phyloP scores from a whole-genome alignment of 1,140 invertebrate species.

The Polypedilum vanderplanki region DNA sequence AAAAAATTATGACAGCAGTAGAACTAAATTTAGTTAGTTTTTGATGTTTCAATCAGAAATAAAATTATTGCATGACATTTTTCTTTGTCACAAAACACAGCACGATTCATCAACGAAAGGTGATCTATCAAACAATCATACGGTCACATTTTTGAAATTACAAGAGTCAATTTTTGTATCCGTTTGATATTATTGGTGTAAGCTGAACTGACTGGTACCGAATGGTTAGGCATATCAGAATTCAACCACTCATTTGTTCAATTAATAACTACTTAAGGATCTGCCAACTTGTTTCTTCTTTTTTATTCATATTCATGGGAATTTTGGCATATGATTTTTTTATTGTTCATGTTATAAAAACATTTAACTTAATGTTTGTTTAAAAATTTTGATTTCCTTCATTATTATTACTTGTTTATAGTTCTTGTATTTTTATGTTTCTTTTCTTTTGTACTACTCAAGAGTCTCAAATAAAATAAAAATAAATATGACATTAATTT shows the following conservation, averaged over 20 bases:
- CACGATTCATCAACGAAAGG: background rate
- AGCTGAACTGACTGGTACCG: background rate
- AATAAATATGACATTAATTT: conserved; percentile 1
- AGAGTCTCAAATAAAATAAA: background rate
- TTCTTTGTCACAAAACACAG: background rate
- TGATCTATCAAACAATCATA: conserved; percentile 5
- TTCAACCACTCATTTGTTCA: conserved; percentile 5
- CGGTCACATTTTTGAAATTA: background rate
- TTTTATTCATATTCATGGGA: background rate
- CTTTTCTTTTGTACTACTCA: background rate
- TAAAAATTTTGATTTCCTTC: background rate
- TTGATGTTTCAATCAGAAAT: background rate
- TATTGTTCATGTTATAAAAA: background rate
- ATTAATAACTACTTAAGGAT: conserved; percentile 26
- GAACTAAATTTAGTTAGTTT: background rate
- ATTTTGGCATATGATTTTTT: conserved; percentile 12
- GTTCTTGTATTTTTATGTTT: background rate
- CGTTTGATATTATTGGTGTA: background rate
- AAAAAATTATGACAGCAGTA: background rate
- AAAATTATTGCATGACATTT: background rate
- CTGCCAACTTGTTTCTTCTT: background rate
- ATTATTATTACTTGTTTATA: background rate
- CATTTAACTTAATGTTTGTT: conserved; percentile 3
- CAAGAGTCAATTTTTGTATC: background rate
- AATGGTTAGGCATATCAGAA: background rate